phyloP scores from a whole-genome alignment of 2,888 invertebrate species.

The Chaetogeoica ovagalla region DNA sequence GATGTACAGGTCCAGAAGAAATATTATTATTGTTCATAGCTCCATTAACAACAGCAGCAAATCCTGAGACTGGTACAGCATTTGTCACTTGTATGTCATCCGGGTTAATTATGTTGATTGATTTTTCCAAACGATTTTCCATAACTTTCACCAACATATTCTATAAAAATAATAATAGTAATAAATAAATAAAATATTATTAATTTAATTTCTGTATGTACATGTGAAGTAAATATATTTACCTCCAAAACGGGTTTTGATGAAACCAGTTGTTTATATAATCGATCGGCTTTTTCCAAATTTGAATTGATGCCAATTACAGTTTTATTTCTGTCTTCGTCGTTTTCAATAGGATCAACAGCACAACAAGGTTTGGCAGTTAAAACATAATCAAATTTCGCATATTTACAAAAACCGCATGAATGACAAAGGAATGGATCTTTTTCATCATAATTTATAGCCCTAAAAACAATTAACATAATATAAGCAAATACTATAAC shows the following conservation, averaged over 20 bases:
- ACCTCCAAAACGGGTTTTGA: conserved; percentile 89
- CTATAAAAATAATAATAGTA: conserved; percentile 45
- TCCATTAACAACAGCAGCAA: conserved; percentile 50
- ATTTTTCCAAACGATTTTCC: conserved; percentile 79
- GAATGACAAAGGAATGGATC: conserved; percentile 98
- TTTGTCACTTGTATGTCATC: conserved; percentile 42
- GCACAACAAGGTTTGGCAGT: conserved; percentile 91
- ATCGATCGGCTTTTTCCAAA: conserved; percentile 91
- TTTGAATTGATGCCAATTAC: conserved; percentile 87
- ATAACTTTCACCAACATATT: conserved; percentile 82
- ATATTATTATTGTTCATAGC: conserved; percentile 52
- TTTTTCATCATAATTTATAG: conserved; percentile 98
- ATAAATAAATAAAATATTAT: neutral
- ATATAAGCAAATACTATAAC: neutral
- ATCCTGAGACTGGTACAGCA: conserved; percentile 42
- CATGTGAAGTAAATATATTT: conserved; percentile 30
- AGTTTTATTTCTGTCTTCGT: conserved; percentile 94
- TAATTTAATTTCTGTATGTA: neutral
- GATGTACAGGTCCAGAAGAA: conserved; percentile 51
- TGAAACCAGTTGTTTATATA: conserved; percentile 86
- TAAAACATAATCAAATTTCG: conserved; percentile 95
- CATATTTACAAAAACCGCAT: conserved; percentile 99
- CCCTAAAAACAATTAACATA: conserved; percentile 63
- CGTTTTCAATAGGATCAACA: conserved; percentile 95
- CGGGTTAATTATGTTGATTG: conserved; percentile 61